phyloP scores from a whole-genome alignment of 2,888 invertebrate species.

The Altica lythri region DNA sequence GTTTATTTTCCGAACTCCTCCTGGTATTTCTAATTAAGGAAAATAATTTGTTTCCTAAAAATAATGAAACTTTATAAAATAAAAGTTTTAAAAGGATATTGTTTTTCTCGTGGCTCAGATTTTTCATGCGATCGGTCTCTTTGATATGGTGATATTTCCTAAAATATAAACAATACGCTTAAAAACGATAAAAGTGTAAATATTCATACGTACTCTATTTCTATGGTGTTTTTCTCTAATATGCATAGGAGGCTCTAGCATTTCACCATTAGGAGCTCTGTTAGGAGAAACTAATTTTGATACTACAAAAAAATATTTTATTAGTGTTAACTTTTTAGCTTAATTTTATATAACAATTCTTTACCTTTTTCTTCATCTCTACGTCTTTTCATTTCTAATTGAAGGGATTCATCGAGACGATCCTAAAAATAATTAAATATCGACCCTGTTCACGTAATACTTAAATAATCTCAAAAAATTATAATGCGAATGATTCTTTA shows the following conservation, averaged over 20 bases:
- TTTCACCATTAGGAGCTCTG: conserved; percentile 80
- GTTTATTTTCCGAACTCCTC: conserved; percentile 57
- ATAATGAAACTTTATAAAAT: background rate
- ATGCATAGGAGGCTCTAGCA: conserved; percentile 64
- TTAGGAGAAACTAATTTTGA: conserved; percentile 71
- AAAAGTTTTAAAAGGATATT: conserved; percentile 73
- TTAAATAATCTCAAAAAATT: conserved; percentile 2
- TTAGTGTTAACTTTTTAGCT: no score
- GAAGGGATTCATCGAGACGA: conserved; percentile 70
- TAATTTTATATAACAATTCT: no score
- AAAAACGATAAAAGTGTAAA: no score
- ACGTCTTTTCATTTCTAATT: conserved; percentile 73
- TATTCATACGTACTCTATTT: conserved; percentile 66
- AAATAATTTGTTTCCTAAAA: conserved; percentile 37
- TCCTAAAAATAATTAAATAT: conserved; percentile 59
- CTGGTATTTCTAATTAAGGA: conserved; percentile 57
- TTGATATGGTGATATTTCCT: conserved; percentile 81
- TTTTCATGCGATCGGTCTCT: conserved; percentile 76
- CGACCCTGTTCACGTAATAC: background rate
- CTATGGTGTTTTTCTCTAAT: conserved; percentile 77
- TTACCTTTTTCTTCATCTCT: conserved; percentile 80
- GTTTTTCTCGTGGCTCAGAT: conserved; percentile 76
- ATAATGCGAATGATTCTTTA: no score
- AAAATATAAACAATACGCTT: conserved; percentile 49
- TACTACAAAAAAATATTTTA: conserved; percentile 52